phyloP scores from a whole-genome alignment of 2,888 invertebrate genomes.

The Linnaemya vulpina region DNA sequence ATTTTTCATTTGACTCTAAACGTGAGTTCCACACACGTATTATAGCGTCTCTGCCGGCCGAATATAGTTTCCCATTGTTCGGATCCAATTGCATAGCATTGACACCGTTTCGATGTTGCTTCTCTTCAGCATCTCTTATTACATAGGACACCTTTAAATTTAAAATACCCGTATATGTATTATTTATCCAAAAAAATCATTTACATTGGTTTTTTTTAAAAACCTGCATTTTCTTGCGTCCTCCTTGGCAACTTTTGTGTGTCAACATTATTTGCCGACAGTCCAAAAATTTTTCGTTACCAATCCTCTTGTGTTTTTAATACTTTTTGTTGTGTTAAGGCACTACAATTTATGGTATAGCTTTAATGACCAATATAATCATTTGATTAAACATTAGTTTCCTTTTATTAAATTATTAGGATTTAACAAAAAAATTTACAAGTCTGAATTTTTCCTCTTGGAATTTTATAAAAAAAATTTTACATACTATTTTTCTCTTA shows the following conservation, averaged over 20 bases:
- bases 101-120: slow-evolving; percentile 96
- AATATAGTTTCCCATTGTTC: slow-evolving; percentile 93
- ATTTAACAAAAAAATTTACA: slow-evolving; percentile 30
- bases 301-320: slow-evolving; percentile 21
- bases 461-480: slow-evolving; percentile 50
- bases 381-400: slow-evolving; percentile 58
- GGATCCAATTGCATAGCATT: slow-evolving; percentile 98
- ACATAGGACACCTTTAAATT: slow-evolving; percentile 95
- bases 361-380: slow-evolving; percentile 18
- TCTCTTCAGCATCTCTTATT: slow-evolving; percentile 97
- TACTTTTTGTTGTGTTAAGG: slow-evolving; percentile 50
- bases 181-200: not conserved
- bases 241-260: slow-evolving; percentile 83
- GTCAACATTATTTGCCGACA: slow-evolving; percentile 81
- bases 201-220: slow-evolving; percentile 45
- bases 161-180: slow-evolving; percentile 10
- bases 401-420: slow-evolving; percentile 35
- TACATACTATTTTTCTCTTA: slow-evolving; percentile 32
- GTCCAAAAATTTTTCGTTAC: slow-evolving; percentile 28
- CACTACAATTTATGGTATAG: slow-evolving; percentile 61
- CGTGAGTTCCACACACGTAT: slow-evolving; percentile 94
- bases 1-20: slow-evolving; percentile 87
- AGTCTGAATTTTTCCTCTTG: slow-evolving; percentile 29
- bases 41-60: slow-evolving; percentile 96
- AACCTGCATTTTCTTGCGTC: slow-evolving; percentile 85